Conservation (phyloP, 2,113 vertebrate genomes). For the Hippolais icterina region DNA sequence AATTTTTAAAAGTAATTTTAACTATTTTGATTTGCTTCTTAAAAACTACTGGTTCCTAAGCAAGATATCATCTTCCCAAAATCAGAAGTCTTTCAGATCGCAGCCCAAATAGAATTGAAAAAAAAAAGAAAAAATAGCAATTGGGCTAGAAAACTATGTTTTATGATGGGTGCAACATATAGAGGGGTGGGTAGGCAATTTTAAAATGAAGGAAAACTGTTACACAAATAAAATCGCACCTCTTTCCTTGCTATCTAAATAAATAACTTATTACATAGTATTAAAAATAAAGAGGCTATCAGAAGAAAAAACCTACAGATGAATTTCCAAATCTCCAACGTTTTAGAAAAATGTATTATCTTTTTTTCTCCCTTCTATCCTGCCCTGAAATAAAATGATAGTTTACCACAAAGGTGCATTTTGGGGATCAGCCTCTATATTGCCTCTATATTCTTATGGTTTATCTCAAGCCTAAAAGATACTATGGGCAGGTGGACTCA, state of each 20-base stretch:
- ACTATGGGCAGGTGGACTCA: background rate
- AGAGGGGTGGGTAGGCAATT: background rate
- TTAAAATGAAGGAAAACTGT: background rate
- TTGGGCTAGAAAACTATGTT: background rate
- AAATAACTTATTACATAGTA: background rate
- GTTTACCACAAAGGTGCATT: background rate
- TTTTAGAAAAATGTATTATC: background rate
- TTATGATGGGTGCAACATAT: fast-evolving
- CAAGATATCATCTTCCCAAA: background rate
- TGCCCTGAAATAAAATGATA: background rate
- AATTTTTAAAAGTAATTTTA: background rate
- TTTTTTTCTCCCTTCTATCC: background rate
- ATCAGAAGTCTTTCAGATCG: background rate
- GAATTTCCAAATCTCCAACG: background rate
- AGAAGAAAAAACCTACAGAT: background rate
- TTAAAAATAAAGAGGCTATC: background rate
- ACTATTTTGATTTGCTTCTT: background rate
- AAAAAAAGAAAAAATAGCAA: background rate
- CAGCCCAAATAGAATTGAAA: background rate
- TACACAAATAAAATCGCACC: background rate
- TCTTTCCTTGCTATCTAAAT: background rate
- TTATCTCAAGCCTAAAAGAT: background rate
- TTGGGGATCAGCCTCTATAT: background rate
- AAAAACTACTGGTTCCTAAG: background rate
- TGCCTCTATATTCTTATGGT: background rate